Percentiles rank a stretch among this genome's conserved stretches.
Evolutionary conservation across 2,113 vertebrate genomes (phyloP).

Genomic region (Etheostoma cragini): DNA sequence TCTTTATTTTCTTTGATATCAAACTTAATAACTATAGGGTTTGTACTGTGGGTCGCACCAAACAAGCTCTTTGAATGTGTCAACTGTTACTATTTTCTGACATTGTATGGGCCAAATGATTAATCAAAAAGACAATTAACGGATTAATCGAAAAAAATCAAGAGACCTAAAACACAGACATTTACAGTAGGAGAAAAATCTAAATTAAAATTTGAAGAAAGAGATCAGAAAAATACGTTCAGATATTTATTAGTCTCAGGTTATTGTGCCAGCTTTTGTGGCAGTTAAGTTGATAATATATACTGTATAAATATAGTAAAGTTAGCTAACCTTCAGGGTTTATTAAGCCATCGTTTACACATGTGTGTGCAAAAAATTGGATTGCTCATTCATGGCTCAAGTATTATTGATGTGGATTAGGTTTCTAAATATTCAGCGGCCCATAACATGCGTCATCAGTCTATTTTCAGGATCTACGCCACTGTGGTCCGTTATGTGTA

Average conservation of each 20-base stretch:
- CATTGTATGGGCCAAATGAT: neutral
- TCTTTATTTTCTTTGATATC: neutral
- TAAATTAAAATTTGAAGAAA: neutral
- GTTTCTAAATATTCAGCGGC: slow-evolving; percentile 19
- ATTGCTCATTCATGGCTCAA: slow-evolving; percentile 9
- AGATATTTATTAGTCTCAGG: neutral
- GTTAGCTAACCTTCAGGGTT: slow-evolving; percentile 13
- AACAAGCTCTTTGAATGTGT: neutral
- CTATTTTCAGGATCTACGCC: slow-evolving; percentile 20
- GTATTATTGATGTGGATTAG: slow-evolving; percentile 38
- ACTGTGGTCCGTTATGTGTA: neutral
- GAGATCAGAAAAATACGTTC: neutral
- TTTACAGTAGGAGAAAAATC: too few relatives aligned
- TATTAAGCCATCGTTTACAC: slow-evolving; percentile 7
- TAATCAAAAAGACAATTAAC: neutral
- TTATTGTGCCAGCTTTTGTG: too few relatives aligned
- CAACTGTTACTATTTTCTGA: neutral
- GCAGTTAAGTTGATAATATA: neutral
- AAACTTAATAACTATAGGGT: neutral
- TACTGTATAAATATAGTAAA: neutral
- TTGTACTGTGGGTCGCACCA: neutral
- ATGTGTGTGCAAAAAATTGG: slow-evolving; percentile 18
- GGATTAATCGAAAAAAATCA: neutral
- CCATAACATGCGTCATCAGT: slow-evolving; percentile 2
- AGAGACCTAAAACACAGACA: neutral